Base-by-base conservation (phyloP, 2,797 vertebrate species). In the Falco rusticolus region DNA sequence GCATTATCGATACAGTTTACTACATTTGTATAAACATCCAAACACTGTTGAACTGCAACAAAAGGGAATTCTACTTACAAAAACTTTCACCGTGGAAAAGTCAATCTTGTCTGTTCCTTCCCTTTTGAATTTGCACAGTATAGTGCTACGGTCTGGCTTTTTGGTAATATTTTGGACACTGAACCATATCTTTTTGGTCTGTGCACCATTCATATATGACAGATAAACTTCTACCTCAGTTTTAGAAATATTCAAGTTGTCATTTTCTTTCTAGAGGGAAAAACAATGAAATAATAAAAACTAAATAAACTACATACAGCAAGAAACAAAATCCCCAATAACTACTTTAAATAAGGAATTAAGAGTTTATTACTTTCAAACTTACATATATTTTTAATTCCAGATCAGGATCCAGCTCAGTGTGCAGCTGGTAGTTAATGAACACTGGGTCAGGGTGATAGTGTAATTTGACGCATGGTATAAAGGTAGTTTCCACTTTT, bases 401-500 rank as follows among this genome's bases (percentile, higher is more conserved):
- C 94, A 98, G 60, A 63, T 98, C 97, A 17, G 97, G 96, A 91
- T 98, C 97, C 56, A 97, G 93, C 75, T 98, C 97, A 10, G 97
- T 97, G 43, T 98, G 95, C 16, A 98, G 96, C 11, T 96, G 94
- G 95, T 99, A 99, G 77, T 92, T 97, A 59, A 87, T 98, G 89
- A 99, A 99, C 50, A 95, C 84, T 8, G 99, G 99, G 72, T 99
- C 98, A 17, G 98, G 98, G 5, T 98, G 94, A 95, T 98, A 99
- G 37, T 87, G 97, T 18, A 99, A 70, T 18, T 77, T 87, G 5
- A 63, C 47, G 96, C 99, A 99, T 1, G 57, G 18, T 96, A 99
- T 39, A 19, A 81, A 97, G 66, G 96, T 56, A 61, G 98, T 98
- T 68, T 98, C 98, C 39, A 99, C 98, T 93, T 90, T 97, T 48